Evolutionary conservation across 2,888 invertebrate genomes (phyloP), one percentile per base, ranked within the genome.

Genomic region (Drosophila limbata): DNA sequence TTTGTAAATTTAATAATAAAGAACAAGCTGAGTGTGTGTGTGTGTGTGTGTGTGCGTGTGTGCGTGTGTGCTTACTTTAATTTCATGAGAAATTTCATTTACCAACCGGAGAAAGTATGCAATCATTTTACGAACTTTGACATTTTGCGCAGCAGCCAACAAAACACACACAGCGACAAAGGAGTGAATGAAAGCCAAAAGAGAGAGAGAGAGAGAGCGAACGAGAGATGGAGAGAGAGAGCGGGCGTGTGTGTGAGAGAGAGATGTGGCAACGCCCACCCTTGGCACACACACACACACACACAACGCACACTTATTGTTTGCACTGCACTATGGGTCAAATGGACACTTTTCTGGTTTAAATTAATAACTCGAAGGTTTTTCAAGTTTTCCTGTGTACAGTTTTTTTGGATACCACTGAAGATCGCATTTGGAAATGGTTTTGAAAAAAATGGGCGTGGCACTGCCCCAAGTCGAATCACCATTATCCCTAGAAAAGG

Each of bases 61-160:
- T 56, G 62, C 55, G 66, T 60, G 63, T 47, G 51, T 68, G 57
- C 66, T 70, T 53, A 72, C 55, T 83, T 81, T 67, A 79, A 79
- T 81, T 83, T 67, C 66, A 83, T 72, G 67, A 72, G 68, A 70
- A 81, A 69, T 73, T 79, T 74, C 72, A 67, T 67, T 59, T 59
- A 62, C 51, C 79, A 48, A 50, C 67, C 77, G 25, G 25, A 5
- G 25, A 25, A 84, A 79, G 75, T 81, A 81, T 84, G 81, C 84
- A 81, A 75, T 72, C 60, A 72, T 80, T 75, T 77, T 66, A 48
- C 62, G 75, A 79, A 75, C 80, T 80, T 69, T 80, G 73, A 73
- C 78, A 83, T 83, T 70, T 70, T 60, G 52, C 61, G 55, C 64
- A 65, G 62, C 68, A 69, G 33, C 35, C 55, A 48, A 57, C 45